phyloP scores from a whole-genome alignment of 2,888 invertebrate species.

The Synanthedon andrenaeformis region DNA sequence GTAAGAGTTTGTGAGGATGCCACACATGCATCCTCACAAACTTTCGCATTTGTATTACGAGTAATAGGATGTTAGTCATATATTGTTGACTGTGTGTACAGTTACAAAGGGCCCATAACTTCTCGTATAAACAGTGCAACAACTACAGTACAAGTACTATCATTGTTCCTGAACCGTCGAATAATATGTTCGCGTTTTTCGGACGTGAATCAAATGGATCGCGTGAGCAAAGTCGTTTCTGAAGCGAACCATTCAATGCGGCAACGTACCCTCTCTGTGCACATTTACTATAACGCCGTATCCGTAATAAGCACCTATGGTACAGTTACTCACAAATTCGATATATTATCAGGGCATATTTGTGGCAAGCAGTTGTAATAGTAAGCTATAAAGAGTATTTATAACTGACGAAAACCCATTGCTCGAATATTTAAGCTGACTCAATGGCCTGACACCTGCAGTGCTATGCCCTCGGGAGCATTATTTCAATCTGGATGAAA shows the following conservation, averaged over 20 bases:
- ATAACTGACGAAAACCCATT: no score
- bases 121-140: not conserved
- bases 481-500: no score
- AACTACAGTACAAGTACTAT: not conserved
- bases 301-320: not conserved
- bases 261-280: conserved; percentile 22
- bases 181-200: conserved; percentile 12
- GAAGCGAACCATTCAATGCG: conserved; percentile 29
- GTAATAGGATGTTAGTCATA: no score
- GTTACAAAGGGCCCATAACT: no score
- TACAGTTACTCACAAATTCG: not conserved
- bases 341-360: not conserved
- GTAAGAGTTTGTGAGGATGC: no score
- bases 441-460: no score
- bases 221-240: conserved; percentile 51
- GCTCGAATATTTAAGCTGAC: no score
- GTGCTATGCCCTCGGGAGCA: no score
- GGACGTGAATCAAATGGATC: conserved; percentile 32
- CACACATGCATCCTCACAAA: no score
- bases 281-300: conserved; percentile 4
- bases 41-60: no score
- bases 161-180: not conserved
- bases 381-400: no score
- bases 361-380: not conserved
- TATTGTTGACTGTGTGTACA: no score